These are phyloP conservation scores for Chionodraco myersi DNA, from an alignment of 2,113 vertebrate genomes.

Conservation along the genomic window DNA sequence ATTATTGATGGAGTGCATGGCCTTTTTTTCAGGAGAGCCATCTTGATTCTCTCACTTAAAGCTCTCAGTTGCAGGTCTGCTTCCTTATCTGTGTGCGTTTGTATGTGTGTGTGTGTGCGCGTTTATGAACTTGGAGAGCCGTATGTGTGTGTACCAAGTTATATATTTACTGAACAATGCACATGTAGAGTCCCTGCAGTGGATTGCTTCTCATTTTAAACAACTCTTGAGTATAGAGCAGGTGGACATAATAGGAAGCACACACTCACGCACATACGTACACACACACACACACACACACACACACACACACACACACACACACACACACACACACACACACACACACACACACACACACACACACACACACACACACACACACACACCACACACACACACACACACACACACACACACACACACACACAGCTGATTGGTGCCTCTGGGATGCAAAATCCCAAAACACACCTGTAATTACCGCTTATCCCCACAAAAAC, in stretches of 20 bases:
- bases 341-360: neutral
- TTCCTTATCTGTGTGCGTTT: slow-evolving; percentile 31
- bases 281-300: too few relatives aligned
- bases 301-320: too few relatives aligned
- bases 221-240: slow-evolving; percentile 7
- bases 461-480: too few relatives aligned
- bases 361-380: neutral
- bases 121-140: slow-evolving; percentile 26
- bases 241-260: too few relatives aligned
- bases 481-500: too few relatives aligned
- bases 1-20: slow-evolving; percentile 74
- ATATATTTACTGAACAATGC: slow-evolving; percentile 42
- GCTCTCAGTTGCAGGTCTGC: slow-evolving; percentile 38
- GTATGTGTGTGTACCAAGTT: slow-evolving; percentile 26
- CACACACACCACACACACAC: neutral
- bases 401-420: too few relatives aligned
- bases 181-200: slow-evolving; percentile 31
- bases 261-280: too few relatives aligned
- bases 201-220: slow-evolving; percentile 44
- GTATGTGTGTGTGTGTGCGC: slow-evolving; percentile 1
- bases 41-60: slow-evolving; percentile 64
- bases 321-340: neutral
- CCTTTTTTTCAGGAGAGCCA: slow-evolving; percentile 56
- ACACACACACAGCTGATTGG: neutral
- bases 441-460: too few relatives aligned